Conservation (phyloP, 2,888 invertebrate genomes). For the Lasioglossum lativentre region DNA sequence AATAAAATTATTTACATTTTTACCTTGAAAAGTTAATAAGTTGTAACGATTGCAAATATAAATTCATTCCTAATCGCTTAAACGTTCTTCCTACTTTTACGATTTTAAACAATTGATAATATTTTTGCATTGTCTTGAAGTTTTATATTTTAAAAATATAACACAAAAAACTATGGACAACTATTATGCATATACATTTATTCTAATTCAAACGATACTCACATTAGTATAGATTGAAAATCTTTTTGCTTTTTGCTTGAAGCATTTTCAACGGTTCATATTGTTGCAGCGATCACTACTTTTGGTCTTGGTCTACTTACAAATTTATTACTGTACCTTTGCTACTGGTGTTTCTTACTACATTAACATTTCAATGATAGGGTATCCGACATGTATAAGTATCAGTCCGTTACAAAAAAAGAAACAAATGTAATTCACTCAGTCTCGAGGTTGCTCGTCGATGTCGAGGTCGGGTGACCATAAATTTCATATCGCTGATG, state of each 20-base stretch:
- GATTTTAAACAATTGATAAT: background rate
- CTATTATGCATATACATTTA: no score
- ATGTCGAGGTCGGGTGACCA: background rate
- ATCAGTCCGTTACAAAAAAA: background rate
- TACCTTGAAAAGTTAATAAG: background rate
- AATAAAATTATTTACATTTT: background rate
- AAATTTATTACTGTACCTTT: background rate
- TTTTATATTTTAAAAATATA: background rate
- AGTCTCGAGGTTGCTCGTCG: slow-evolving; percentile 13
- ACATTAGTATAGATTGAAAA: background rate
- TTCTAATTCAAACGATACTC: background rate
- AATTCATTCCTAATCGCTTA: background rate
- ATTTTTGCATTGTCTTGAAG: background rate
- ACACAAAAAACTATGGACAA: background rate
- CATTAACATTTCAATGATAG: background rate
- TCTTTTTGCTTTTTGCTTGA: background rate
- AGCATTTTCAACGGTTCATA: background rate
- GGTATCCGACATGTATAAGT: background rate
- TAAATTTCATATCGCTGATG: background rate
- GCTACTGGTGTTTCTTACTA: background rate
- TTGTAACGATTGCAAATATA: background rate
- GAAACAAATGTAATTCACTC: background rate
- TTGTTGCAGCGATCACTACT: background rate
- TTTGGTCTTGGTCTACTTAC: background rate
- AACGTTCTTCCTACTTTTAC: background rate